These are phyloP conservation scores for Mylabris phalerata DNA, from an alignment of 1,140 invertebrate genomes.

Conservation along the genomic window DNA sequence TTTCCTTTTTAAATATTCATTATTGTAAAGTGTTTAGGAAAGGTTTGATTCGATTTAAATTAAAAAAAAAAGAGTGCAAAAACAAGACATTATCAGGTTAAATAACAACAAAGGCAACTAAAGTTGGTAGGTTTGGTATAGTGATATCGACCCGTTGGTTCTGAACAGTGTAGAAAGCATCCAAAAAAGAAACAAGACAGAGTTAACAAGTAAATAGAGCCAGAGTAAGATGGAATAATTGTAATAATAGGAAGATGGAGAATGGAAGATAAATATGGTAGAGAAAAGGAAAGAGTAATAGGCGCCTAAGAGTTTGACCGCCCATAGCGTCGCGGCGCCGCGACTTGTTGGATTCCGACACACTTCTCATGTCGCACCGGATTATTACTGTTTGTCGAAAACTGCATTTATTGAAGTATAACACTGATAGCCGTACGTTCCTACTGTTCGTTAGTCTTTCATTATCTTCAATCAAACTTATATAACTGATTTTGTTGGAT, in stretches of 20 bases:
- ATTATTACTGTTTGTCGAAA: slow-evolving; percentile 30
- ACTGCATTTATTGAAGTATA: no score
- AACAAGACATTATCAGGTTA: slow-evolving; percentile 19
- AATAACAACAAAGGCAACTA: slow-evolving; percentile 23
- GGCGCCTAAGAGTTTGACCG: slow-evolving; percentile 30
- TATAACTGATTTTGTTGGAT: no score
- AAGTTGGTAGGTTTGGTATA: slow-evolving; percentile 22
- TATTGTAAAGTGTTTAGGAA: no score
- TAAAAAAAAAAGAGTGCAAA: neutral
- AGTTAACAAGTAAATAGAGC: neutral
- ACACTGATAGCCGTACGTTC: no score
- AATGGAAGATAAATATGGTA: neutral
- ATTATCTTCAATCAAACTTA: no score
- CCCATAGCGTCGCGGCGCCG: slow-evolving; percentile 34
- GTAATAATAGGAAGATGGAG: neutral
- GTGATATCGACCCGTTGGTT: slow-evolving; percentile 18
- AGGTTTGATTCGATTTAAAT: no score
- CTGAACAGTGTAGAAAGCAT: slow-evolving; percentile 13
- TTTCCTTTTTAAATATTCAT: no score
- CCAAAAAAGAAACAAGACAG: neutral
- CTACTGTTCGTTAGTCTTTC: no score
- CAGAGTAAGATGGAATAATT: neutral
- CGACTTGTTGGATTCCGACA: slow-evolving; percentile 40
- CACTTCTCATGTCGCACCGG: slow-evolving; percentile 34
- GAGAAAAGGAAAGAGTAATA: slow-evolving; percentile 9